Conservation (phyloP, 92 coral and sea anemone species). For the Anthopleura xanthogrammica region DNA sequence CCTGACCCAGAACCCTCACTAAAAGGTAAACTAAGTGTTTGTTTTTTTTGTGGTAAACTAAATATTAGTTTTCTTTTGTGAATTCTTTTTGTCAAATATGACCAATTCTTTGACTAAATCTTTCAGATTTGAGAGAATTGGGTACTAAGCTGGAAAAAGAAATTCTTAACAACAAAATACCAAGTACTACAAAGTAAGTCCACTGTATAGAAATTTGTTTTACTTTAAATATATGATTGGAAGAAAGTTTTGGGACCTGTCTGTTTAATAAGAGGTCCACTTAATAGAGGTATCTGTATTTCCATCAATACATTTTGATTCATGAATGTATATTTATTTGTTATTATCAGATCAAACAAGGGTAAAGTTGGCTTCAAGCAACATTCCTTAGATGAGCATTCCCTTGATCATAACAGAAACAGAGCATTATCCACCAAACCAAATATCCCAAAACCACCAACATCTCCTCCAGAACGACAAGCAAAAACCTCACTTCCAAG, state of each 20-base stretch:
- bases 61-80: too few species aligned
- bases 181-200: slow-evolving; percentile 34
- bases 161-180: slow-evolving; percentile 48
- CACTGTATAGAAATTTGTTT: neutral
- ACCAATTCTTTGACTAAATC: neutral
- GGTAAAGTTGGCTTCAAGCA: slow-evolving; percentile 24
- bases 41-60: neutral
- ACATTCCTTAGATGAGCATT: slow-evolving; percentile 46
- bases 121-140: slow-evolving; percentile 79
- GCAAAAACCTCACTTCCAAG: slow-evolving; percentile 22
- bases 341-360: slow-evolving; percentile 12
- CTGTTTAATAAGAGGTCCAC: too few species aligned
- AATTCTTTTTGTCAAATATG: neutral
- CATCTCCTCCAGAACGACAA: slow-evolving; percentile 53
- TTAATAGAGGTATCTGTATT: too few species aligned
- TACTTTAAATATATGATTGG: neutral
- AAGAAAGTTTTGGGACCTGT: too few species aligned
- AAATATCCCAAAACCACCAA: slow-evolving; percentile 54
- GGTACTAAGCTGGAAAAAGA: slow-evolving; percentile 94
- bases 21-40: slow-evolving; percentile 44
- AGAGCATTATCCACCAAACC: slow-evolving; percentile 30
- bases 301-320: neutral
- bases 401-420: slow-evolving; percentile 10
- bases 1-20: slow-evolving; percentile 71
- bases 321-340: neutral